Evolutionary conservation across 2,888 invertebrate species (phyloP), one percentile per base, ranked within the genome.

Genomic region (Arenicola marina): DNA sequence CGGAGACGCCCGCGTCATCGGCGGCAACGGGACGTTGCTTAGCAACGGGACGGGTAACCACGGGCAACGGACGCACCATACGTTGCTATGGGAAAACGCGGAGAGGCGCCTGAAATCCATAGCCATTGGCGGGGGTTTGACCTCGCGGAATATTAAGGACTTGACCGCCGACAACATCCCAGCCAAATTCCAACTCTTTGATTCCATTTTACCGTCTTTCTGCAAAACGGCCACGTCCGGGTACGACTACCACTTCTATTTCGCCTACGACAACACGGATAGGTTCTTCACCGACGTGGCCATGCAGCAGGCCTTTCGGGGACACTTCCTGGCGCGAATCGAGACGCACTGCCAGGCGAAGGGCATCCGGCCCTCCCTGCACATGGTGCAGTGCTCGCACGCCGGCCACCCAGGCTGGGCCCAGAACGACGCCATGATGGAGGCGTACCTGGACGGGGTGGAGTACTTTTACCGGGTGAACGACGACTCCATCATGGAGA

Each of bases 371-470:
- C 32, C 44, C 1, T 58, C 33, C 4, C 62, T 71, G 2, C 62
- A 66, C 28, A 51, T 72, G 18, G 61, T 71, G 3, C 33, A 62
- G 21, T 72, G 72, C 53, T 51, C 28, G 2, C 69, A 72, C 51
- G 32, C 26, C 11, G 56, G 60, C n/a, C 46, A 58, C 21, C 72
- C 72, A 18, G 68, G 69, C 29, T 72, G 72, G 72, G 69, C 72
- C 7, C 72, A 72, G 62, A 72, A 72, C 51, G 72, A 72, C 34
- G 72, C 72, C 46, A 70, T 71, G 70, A 63, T 70, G 51, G 67
- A 62, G 26, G 71, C 71, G 4, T 71, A 68, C 58, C 59, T 71
- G 2, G 68, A 67, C 31, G 56, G 61, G 28, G 43, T 51, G 3
- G 66, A 62, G 1, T 72, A 68, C 48, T 72, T 59, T 62, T 72